phyloP scores from a whole-genome alignment of 2,797 vertebrate species.

The Pristis pectinata region DNA sequence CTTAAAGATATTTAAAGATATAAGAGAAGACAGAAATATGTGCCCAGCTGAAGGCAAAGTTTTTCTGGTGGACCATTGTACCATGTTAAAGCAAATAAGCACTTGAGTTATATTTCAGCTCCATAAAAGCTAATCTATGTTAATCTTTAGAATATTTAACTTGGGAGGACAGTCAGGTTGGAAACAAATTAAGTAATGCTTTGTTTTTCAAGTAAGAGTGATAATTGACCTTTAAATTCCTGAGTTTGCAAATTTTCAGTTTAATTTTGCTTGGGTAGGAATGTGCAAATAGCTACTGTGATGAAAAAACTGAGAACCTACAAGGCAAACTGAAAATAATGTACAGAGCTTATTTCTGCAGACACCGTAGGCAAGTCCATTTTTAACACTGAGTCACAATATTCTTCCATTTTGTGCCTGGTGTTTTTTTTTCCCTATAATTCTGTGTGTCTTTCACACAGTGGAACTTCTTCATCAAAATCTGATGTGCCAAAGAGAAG shows the following conservation, averaged over 20 bases:
- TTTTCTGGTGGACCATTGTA: neutral
- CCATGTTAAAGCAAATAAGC: neutral
- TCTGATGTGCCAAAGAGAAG: neutral
- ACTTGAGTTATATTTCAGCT: neutral
- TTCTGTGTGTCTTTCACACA: neutral
- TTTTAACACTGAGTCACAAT: neutral
- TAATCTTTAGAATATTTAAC: neutral
- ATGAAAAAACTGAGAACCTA: neutral
- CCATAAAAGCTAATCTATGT: neutral
- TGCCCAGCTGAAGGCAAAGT: neutral
- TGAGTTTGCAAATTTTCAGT: neutral
- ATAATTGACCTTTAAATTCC: neutral
- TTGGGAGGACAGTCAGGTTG: neutral
- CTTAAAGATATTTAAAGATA: neutral
- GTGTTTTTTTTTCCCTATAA: neutral
- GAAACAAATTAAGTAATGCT: neutral
- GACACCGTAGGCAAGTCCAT: neutral
- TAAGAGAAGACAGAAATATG: neutral
- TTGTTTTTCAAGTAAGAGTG: neutral
- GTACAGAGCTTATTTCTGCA: neutral
- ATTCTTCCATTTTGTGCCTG: neutral
- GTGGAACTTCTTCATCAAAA: neutral
- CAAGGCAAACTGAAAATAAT: neutral
- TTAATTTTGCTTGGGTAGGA: neutral
- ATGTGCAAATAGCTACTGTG: neutral